Evolutionary conservation across 2,888 invertebrate species (phyloP).

Genomic region (Chaitophorus viminalis): DNA sequence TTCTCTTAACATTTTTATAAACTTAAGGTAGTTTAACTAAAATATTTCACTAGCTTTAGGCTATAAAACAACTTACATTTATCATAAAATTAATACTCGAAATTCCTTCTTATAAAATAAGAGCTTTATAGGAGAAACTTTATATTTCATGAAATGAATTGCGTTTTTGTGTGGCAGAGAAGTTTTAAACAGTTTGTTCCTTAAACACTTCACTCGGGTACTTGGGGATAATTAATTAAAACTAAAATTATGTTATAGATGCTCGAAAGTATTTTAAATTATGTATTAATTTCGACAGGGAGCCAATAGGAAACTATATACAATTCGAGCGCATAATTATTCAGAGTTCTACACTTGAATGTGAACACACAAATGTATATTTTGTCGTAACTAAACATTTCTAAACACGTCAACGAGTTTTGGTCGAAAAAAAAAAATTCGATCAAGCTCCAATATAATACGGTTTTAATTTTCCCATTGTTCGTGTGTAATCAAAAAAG

Average conservation of each 20-base stretch:
- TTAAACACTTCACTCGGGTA: not conserved
- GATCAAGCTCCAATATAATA: no score
- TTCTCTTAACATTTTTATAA: not conserved
- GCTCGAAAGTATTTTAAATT: not conserved
- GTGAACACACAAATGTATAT: no score
- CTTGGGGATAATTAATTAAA: slow-evolving; percentile 1
- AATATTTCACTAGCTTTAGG: not conserved
- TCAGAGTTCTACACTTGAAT: no score
- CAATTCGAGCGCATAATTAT: no score
- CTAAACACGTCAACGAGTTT: no score
- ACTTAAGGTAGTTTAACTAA: not conserved
- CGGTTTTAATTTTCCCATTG: no score
- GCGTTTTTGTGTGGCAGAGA: not conserved
- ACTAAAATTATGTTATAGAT: not conserved
- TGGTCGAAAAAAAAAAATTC: no score
- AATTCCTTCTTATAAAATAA: slow-evolving; percentile 3
- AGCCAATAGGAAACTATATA: not conserved
- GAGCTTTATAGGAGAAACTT: not conserved
- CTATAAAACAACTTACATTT: not conserved
- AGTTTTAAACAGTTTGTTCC: slow-evolving; percentile 40
- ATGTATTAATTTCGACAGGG: not conserved
- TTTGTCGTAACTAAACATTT: no score
- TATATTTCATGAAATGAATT: slow-evolving; percentile 31
- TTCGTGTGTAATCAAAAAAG: no score
- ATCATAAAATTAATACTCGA: slow-evolving; percentile 20